Evolutionary conservation across 2,888 invertebrate genomes (phyloP).

Genomic region (Cheiracanthium punctorium): DNA sequence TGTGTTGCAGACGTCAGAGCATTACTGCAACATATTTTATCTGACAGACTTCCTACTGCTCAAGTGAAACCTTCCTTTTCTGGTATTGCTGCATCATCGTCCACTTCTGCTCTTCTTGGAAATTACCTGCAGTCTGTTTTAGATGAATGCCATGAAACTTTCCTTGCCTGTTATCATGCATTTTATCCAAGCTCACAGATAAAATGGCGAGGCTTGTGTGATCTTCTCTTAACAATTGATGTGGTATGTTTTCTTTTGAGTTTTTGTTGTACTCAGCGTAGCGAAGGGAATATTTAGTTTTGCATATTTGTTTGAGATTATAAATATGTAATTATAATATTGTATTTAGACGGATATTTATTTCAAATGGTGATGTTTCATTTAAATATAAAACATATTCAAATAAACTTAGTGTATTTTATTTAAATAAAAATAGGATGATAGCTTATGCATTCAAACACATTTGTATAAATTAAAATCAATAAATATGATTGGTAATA

Average conservation of each 20-base stretch:
- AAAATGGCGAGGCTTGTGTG: conserved; percentile 94
- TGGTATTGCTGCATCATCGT: conserved; percentile 38
- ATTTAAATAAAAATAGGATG: too few species aligned
- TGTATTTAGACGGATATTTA: too few species aligned
- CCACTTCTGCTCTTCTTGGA: conserved; percentile 60
- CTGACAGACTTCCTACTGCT: conserved; percentile 80
- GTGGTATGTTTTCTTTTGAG: conserved; percentile 44
- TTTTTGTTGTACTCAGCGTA: too few species aligned
- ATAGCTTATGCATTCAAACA: too few species aligned
- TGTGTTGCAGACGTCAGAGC: conserved; percentile 90
- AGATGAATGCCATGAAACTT: conserved; percentile 92
- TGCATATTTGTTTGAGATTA: too few species aligned
- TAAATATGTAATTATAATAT: background rate
- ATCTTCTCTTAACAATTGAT: conserved; percentile 79
- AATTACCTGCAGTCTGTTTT: conserved; percentile 78
- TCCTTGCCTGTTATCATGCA: conserved; percentile 93
- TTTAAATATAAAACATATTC: too few species aligned
- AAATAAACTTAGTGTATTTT: too few species aligned
- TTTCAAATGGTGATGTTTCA: too few species aligned
- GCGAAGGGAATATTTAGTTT: background rate
- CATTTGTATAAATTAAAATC: too few species aligned
- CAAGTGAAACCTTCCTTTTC: conserved; percentile 73
- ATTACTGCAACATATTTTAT: conserved; percentile 87
- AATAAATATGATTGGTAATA: too few species aligned
- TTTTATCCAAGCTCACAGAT: conserved; percentile 95